Percentiles rank a stretch among this genome's conserved stretches.
These are phyloP conservation scores for Achatina immaculata DNA, from an alignment of 1,140 invertebrate species.

Conservation along the genomic window DNA sequence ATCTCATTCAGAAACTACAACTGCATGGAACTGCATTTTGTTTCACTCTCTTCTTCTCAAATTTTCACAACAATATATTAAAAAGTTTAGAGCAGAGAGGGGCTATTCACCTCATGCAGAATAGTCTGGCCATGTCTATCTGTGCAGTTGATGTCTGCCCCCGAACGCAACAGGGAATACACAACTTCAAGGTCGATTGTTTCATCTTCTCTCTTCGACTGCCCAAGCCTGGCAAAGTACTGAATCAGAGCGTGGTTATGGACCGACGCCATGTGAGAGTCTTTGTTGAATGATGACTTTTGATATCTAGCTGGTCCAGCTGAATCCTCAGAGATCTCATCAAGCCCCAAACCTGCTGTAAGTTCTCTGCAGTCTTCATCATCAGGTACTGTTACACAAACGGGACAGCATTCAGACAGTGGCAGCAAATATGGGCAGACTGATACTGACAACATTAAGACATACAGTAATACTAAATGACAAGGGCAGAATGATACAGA, in stretches of 20 bases:
- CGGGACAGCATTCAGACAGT: neutral
- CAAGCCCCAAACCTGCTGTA: slow-evolving; percentile 51
- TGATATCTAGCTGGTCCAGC: slow-evolving; percentile 28
- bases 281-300: slow-evolving; percentile 27
- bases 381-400: slow-evolving; percentile 3
- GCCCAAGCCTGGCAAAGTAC: slow-evolving; percentile 65
- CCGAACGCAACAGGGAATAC: slow-evolving; percentile 56
- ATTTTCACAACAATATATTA: neutral
- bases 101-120: slow-evolving; percentile 66
- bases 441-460: too few species aligned
- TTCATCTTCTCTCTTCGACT: slow-evolving; percentile 51
- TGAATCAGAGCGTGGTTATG: slow-evolving; percentile 61
- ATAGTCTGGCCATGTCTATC: slow-evolving; percentile 67
- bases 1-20: too few species aligned
- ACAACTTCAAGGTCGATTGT: slow-evolving; percentile 65
- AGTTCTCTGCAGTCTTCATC: slow-evolving; percentile 37
- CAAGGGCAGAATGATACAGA: too few species aligned
- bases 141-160: slow-evolving; percentile 63
- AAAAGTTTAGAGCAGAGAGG: slow-evolving; percentile 11
- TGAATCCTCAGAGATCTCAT: slow-evolving; percentile 36
- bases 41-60: neutral
- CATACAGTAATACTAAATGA: too few species aligned
- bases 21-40: too few species aligned
- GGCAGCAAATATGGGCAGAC: neutral
- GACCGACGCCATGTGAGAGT: slow-evolving; percentile 45